Evolutionary conservation across 2,797 vertebrate genomes (phyloP), one percentile per base, ranked within the genome.

Genomic region (Otolemur crassicaudatus): DNA sequence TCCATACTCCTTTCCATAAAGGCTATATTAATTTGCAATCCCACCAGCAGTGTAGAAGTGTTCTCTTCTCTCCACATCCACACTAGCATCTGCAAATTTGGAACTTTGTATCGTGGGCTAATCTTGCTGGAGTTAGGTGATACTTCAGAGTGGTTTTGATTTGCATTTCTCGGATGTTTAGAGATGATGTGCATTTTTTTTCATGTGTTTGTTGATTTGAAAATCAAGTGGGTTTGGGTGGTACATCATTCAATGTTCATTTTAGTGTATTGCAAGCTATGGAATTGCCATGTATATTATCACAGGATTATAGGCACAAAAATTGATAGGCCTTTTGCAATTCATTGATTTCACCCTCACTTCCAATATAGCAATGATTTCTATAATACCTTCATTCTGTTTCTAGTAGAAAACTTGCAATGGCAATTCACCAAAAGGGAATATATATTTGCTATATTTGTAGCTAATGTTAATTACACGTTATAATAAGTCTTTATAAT

Each of bases 241-340:
- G 34, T 31, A 70, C n/a, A 53, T 6, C 84, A 61, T 17, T 93
- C 9, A 46, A 84, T 34, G 2, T 75, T 65, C 14, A 22, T 31
- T 88, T 65, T 60, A 53, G 9, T 37, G 40, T 25, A 9, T 82
- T 77, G 4, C 25, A 73, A 85, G 4, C 58, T 85, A 7, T 7
- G 8, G 75, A 27, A 46, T 69, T 27, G 4, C 1, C 2, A 0
- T 56, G 25, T 27, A 23, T 1, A 79, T 22, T 63, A 37, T 85
- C 27, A 0, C 0, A 9, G 67, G 31, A 31, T 65, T 16, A 1
- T 5, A 14, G 4, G 37, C 23, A 20, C 0, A 2, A 12, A 27
- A 31, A 5, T n/a, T 37, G 23, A 5, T 70, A 81, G 27, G 25
- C 53, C 58, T 46, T 17, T 80, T 1, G 0, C 31, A 82, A 89